Evolutionary conservation across 2,113 vertebrate species (phyloP), one percentile per base, ranked within the genome.

Genomic region (Eonycteris spelaea): DNA sequence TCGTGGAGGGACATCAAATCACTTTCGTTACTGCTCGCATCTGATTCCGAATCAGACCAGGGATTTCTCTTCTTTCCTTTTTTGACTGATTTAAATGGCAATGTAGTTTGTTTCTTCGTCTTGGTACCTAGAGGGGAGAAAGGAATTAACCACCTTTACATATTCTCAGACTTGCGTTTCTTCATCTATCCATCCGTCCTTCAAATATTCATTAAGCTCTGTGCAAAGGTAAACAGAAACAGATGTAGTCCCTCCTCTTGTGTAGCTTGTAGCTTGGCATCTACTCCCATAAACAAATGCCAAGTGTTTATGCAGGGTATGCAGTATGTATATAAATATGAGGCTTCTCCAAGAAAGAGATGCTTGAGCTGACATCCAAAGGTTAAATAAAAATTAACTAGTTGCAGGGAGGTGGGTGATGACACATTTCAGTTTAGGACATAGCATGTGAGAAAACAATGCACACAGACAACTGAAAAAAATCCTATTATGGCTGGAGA

Each of bases 11-110:
- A 79, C 87, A 30, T 98, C 98, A 35, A 98, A n/a, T 98, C 71
- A 94, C 87, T 97, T 90, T 96, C 97, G 21, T 93, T 96, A 7
- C 94, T 98, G 22, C 74, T 53, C 48, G 98, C 98, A 22, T 98
- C 98, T 22, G 99, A 99, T 12, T 97, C 98, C 0, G 99, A 99
- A 78, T 99, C 99, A 21, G 99, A 99, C 99, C 98, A 99, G 1
- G 98, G 97, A 45, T 98, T 99, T 95, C 93, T 98, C 97, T 99
- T 99, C 90, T 98, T 97, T 74, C 97, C 98, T 96, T 99, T 99
- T 98, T 98, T 97, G 59, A 99, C 2, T 5, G 99, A 98, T 80
- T 99, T 99, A 97, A 99, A 99, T 22, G 98, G 98, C 21, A 99
- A 98, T 1, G 98, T 99, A 96, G 98, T 98, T 98, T 99, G 99